Evolutionary conservation across 2,888 invertebrate species (phyloP).

Genomic region (Zygothrica quintamaculata): DNA sequence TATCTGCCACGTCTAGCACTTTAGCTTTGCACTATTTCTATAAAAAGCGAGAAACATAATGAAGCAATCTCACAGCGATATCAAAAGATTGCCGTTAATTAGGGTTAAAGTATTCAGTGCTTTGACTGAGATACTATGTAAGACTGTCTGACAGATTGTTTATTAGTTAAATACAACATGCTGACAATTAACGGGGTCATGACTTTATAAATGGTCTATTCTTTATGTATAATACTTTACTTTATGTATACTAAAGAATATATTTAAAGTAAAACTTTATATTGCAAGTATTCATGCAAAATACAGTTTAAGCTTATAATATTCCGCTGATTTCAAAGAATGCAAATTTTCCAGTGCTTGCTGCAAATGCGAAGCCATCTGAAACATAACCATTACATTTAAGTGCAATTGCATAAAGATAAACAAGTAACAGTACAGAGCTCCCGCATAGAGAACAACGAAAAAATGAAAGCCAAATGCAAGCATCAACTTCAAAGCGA

Average conservation of each 20-base stretch:
- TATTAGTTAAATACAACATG: conserved; percentile 3
- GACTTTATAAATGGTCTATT: no score
- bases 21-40: conserved; percentile 17
- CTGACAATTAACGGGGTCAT: conserved; percentile 11
- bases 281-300: background rate
- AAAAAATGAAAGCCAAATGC: conserved; percentile 41
- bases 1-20: conserved; percentile 18
- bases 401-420: conserved; percentile 72
- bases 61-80: conserved; percentile 26
- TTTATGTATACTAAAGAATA: no score
- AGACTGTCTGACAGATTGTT: conserved; percentile 22
- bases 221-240: no score
- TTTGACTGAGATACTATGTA: no score
- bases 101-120: conserved; percentile 45
- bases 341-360: conserved; percentile 40
- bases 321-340: conserved; percentile 6
- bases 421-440: conserved; percentile 43
- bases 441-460: conserved; percentile 16
- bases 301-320: conserved; percentile 6
- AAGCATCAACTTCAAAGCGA: conserved; percentile 66
- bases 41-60: conserved; percentile 25
- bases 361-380: conserved; percentile 40
- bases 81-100: conserved; percentile 53
- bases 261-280: background rate
- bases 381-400: conserved; percentile 71